A percentile compares a stretch with the other conserved stretches of the same genome.
These are phyloP conservation scores for Hassar affinis DNA, from an alignment of 2,113 vertebrate species.

Conservation along the genomic window DNA sequence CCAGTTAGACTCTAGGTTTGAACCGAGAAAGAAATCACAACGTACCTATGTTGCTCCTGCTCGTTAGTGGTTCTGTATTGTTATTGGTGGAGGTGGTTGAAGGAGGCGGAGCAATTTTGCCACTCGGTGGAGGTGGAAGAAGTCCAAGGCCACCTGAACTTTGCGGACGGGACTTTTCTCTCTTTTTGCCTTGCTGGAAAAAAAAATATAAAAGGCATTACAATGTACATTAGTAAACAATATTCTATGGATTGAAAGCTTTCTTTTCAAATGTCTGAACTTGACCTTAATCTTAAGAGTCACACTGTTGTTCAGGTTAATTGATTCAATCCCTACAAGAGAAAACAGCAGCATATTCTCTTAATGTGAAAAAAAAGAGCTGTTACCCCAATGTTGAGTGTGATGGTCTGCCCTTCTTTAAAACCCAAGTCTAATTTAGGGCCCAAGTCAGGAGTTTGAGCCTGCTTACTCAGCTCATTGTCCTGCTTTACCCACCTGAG, in stretches of 20 bases:
- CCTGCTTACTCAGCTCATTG: conserved; percentile 84
- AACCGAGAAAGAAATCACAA: neutral
- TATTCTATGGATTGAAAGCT: neutral
- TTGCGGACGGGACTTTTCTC: conserved; percentile 80
- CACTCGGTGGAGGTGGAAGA: conserved; percentile 89
- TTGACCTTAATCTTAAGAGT: neutral
- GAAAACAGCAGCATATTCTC: neutral
- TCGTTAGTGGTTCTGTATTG: conserved; percentile 73
- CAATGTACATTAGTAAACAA: neutral
- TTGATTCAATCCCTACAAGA: neutral
- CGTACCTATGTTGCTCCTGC: conserved; percentile 70
- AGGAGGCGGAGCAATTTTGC: conserved; percentile 77
- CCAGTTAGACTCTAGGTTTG: neutral
- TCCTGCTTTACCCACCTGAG: conserved; percentile 94
- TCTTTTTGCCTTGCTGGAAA: conserved; percentile 81
- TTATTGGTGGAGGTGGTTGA: conserved; percentile 73
- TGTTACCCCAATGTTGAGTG: conserved; percentile 91
- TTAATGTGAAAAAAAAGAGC: neutral
- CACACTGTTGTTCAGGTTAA: neutral
- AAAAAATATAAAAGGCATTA: conserved; percentile 40
- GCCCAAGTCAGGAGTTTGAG: conserved; percentile 80
- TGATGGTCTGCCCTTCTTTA: conserved; percentile 97
- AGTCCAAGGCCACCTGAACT: conserved; percentile 81
- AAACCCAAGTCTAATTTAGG: conserved; percentile 94
- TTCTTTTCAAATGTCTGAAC: neutral